phyloP scores from a whole-genome alignment of 1,140 invertebrate genomes.

The Helicorthomorpha holstii region DNA sequence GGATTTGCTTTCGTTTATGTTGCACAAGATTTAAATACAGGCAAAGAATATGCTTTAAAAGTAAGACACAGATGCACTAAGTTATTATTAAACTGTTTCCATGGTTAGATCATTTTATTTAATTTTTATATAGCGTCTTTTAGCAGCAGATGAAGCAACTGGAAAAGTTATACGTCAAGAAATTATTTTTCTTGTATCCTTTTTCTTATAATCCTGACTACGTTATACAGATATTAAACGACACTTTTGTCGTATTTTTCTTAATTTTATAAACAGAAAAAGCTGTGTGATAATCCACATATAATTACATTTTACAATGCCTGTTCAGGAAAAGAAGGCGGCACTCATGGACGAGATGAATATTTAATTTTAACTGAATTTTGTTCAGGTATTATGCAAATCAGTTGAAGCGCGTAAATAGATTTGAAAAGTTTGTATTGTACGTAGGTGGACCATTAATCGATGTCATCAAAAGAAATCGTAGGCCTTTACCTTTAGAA shows the following conservation, averaged over 20 bases:
- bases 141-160: conserved; percentile 33
- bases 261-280: conserved; percentile 24
- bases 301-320: conserved; percentile 34
- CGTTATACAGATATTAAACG: background rate
- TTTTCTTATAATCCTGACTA: conserved; percentile 4
- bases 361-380: conserved; percentile 35
- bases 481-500: conserved; percentile 44
- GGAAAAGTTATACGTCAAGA: conserved; percentile 31
- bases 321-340: conserved; percentile 29
- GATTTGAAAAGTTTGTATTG: conserved; percentile 7
- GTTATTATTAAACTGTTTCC: too few relatives aligned
- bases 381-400: conserved; percentile 26
- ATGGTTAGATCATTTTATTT: too few relatives aligned
- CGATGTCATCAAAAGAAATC: conserved; percentile 49
- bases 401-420: background rate
- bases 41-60: conserved; percentile 80
- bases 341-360: conserved; percentile 30
- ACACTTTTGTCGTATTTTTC: conserved; percentile 2
- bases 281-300: conserved; percentile 33
- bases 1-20: conserved; percentile 88
- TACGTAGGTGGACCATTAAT: conserved; percentile 54
- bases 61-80: conserved; percentile 21
- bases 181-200: conserved; percentile 32
- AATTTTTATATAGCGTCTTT: conserved; percentile 25
- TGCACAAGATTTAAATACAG: conserved; percentile 66